A percentile compares a stretch with the other conserved stretches of the same genome.
Conservation (phyloP, 2,797 vertebrate species). For the Typhlichthys eigenmanni region DNA sequence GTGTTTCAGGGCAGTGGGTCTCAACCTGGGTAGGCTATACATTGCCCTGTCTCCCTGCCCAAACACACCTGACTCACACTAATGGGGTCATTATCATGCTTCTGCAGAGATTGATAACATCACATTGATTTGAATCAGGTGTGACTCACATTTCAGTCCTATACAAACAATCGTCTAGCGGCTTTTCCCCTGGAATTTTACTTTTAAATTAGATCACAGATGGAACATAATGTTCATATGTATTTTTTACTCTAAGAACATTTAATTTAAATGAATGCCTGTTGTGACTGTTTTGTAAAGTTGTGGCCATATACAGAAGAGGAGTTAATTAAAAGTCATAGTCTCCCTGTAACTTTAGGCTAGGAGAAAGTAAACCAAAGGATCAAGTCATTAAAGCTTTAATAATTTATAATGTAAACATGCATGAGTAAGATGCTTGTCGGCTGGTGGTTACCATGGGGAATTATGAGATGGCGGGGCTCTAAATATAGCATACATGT, state of each 20-base stretch:
- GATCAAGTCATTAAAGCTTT: slow-evolving; percentile 55
- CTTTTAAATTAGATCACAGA: no score
- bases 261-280: background rate
- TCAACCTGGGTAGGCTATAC: no score
- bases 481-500: slow-evolving; percentile 72
- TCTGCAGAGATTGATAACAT: no score
- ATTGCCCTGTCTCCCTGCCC: no score
- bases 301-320: background rate
- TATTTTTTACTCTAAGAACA: background rate
- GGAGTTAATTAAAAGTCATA: slow-evolving; percentile 15
- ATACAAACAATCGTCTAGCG: no score
- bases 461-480: slow-evolving; percentile 62
- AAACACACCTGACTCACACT: no score
- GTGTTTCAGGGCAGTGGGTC: background rate
- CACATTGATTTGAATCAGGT: no score
- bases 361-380: slow-evolving; percentile 37
- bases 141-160: no score
- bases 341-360: slow-evolving; percentile 18
- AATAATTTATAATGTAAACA: slow-evolving; percentile 68
- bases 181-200: no score
- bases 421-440: slow-evolving; percentile 55
- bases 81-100: no score
- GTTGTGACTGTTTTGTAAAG: background rate
- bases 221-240: background rate
- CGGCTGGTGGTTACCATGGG: slow-evolving; percentile 46